Evolutionary conservation across 2,797 vertebrate genomes (phyloP).

Genomic region (Streptopelia turtur): DNA sequence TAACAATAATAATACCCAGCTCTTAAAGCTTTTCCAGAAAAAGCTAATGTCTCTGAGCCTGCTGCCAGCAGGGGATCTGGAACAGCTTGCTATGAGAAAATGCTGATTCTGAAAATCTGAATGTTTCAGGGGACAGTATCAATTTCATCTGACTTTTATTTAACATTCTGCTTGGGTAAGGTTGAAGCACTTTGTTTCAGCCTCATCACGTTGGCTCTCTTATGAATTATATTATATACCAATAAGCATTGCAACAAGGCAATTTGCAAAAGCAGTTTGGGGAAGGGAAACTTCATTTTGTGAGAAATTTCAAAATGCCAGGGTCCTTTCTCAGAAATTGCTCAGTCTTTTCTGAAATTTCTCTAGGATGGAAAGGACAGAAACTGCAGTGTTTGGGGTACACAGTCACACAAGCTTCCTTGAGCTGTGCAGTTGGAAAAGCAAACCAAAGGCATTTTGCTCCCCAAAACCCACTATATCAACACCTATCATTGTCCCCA

Average conservation of each 20-base stretch:
- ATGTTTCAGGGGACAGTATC: slow-evolving; percentile 58
- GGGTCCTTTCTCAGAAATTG: background rate
- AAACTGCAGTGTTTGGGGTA: background rate
- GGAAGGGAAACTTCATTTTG: background rate
- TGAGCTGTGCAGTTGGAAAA: background rate
- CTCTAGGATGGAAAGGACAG: background rate
- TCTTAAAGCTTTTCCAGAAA: slow-evolving; percentile 58
- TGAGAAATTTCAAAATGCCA: slow-evolving; percentile 8
- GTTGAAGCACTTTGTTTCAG: slow-evolving; percentile 52
- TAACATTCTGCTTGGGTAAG: slow-evolving; percentile 57
- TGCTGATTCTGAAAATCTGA: slow-evolving; percentile 54
- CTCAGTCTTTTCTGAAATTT: background rate
- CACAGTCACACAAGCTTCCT: background rate
- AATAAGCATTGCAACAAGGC: background rate
- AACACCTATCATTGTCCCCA: background rate
- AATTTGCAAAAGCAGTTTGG: background rate
- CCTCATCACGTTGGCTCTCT: background rate
- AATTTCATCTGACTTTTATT: slow-evolving; percentile 67
- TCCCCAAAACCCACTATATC: background rate
- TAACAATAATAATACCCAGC: slow-evolving; percentile 52
- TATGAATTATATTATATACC: slow-evolving; percentile 6
- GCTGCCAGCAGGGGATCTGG: slow-evolving; percentile 57
- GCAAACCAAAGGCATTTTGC: background rate
- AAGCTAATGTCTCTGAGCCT: slow-evolving; percentile 37
- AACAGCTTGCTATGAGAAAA: slow-evolving; percentile 47